Conservation (phyloP, 1,140 invertebrate genomes). For the Drosophila sp. region DNA sequence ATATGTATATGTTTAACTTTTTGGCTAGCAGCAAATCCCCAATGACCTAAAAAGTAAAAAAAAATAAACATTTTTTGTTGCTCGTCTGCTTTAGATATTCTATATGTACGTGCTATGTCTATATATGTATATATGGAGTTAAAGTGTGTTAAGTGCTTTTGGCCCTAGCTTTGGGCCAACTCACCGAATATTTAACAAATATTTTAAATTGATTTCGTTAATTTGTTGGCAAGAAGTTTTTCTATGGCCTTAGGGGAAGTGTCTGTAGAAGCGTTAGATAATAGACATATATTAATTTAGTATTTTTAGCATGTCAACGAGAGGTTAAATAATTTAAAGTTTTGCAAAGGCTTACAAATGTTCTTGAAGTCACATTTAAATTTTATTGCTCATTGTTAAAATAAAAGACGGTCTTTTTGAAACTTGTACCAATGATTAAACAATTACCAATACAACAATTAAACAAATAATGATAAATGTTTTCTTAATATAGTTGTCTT, state of each 20-base stretch:
- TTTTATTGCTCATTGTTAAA: too few species aligned
- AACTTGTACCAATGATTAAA: too few species aligned
- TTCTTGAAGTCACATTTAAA: too few species aligned
- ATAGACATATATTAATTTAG: slow-evolving; percentile 6
- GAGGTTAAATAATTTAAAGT: neutral
- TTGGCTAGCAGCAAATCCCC: slow-evolving; percentile 1
- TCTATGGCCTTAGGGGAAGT: slow-evolving; percentile 7
- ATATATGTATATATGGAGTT: neutral
- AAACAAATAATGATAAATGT: too few species aligned
- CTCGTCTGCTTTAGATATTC: neutral
- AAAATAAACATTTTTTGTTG: neutral
- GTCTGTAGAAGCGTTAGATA: neutral
- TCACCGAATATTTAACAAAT: slow-evolving; percentile 6
- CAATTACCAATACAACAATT: too few species aligned
- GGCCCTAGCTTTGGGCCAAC: slow-evolving; percentile 11
- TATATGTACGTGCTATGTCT: neutral
- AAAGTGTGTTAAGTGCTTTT: slow-evolving; percentile 20
- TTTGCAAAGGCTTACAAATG: neutral
- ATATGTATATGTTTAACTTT: neutral
- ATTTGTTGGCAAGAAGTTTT: slow-evolving; percentile 17
- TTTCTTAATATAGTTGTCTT: too few species aligned
- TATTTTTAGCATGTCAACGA: neutral
- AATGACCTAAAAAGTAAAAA: slow-evolving; percentile 6
- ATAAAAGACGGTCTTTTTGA: too few species aligned
- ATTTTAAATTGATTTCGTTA: slow-evolving; percentile 21